Percentiles rank a stretch among this genome's conserved stretches.
phyloP scores from a whole-genome alignment of 2,797 vertebrate genomes.

The Hyperoplus lanceolatus region DNA sequence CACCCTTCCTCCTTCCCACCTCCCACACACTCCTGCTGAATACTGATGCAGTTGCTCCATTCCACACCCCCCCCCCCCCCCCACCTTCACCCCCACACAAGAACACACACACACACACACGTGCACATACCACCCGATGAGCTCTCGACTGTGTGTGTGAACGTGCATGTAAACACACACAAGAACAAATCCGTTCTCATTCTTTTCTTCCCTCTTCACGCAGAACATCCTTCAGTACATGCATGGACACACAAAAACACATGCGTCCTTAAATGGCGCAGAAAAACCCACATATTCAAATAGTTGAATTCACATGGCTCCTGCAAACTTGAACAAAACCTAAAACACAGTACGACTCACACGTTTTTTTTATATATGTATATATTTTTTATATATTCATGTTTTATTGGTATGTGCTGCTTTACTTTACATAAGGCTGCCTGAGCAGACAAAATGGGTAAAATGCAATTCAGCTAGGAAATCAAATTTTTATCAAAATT shows the following conservation, averaged over 20 bases:
- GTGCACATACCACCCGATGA: conserved; percentile 28
- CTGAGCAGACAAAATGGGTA: conserved; percentile 4
- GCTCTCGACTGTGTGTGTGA: conserved; percentile 22
- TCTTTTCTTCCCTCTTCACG: conserved; percentile 14
- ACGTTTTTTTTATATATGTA: conserved; percentile 63
- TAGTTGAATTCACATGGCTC: conserved; percentile 1
- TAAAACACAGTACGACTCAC: conserved; percentile 37
- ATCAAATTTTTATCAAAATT: not conserved
- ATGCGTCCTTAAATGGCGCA: conserved; percentile 22
- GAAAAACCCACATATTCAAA: conserved; percentile 17
- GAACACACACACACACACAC: conserved; percentile 27
- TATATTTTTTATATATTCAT: conserved; percentile 53
- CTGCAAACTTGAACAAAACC: conserved; percentile 28
- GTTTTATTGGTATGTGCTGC: conserved; percentile 37
- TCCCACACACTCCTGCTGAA: conserved; percentile 78
- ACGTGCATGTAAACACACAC: conserved; percentile 39
- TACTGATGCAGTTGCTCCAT: conserved; percentile 77
- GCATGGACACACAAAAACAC: conserved; percentile 17
- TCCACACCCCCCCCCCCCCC: conserved; percentile 17
- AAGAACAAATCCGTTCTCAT: conserved; percentile 50
- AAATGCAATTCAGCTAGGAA: conserved; percentile 7
- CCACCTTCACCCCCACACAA: conserved; percentile 45
- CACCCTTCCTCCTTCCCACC: conserved; percentile 58
- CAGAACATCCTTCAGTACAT: conserved; percentile 31
- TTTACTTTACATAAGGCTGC: conserved; percentile 9